Evolutionary conservation across 2,797 vertebrate genomes (phyloP), one percentile per base, ranked within the genome.

Genomic region (Carapus acus): DNA sequence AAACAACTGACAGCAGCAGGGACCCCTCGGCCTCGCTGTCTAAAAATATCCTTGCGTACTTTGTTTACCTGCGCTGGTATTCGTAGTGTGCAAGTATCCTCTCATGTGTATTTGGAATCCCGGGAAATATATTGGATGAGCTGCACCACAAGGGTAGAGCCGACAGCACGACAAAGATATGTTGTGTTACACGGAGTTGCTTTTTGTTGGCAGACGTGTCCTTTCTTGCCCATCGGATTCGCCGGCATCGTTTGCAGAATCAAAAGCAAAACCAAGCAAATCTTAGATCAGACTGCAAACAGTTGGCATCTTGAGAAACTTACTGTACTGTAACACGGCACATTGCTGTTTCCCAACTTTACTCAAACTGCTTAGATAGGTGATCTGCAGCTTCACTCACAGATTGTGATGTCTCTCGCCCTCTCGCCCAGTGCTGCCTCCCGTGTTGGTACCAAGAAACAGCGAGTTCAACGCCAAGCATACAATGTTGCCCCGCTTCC

Each of bases 381-480:
- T n/a, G n/a, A n/a, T n/a, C n/a, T n/a, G n/a, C 24, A 27, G 24
- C 21, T 27, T 43, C 31, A 31, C 29, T 34, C 44, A 57, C 23
- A n/a, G 1, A 13, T 34, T 39, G 19, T 7, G n/a, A 7, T 59
- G 8, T 23, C 3, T 29, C 18, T 67, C 51, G 44, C 33, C 41
- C n/a, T n/a, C n/a, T n/a, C 45, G 49, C 59, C 14, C 77, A 99
- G 96, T 99, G 74, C 87, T 99, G 68, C 96, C 96, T 43, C 96
- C 96, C 0, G 96, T 99, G 66, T 88, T 99, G 87, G 96, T 99
- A 65, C 96, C 96, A 2, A 89, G 96, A 76, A 96, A 98, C 89
- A 98, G 94, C 0, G 96, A 99, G 82, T 99, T 96, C 78, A 99
- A 98, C 34, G 92, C 94, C 67, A 97, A 99, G 87, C 94, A 97